Evolutionary conservation across 1,140 invertebrate species (phyloP).

Genomic region (Ooceraea biroi): DNA sequence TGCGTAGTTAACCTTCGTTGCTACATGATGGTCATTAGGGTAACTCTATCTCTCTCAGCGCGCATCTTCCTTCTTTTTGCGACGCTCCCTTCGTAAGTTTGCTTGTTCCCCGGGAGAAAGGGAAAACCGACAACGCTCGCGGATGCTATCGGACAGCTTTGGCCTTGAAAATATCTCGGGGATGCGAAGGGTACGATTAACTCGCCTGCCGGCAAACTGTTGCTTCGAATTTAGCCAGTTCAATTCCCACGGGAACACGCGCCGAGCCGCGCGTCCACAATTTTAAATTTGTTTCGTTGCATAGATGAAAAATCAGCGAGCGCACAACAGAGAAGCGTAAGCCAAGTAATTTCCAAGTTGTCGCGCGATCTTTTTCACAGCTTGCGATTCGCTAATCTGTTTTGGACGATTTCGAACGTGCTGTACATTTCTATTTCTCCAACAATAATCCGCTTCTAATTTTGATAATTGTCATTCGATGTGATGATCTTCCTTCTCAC

Average conservation of each 20-base stretch:
- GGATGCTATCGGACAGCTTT: slow-evolving; percentile 47
- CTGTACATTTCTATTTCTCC: background rate
- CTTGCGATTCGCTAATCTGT: background rate
- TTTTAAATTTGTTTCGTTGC: background rate
- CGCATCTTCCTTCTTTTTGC: slow-evolving; percentile 53
- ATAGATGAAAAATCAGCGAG: background rate
- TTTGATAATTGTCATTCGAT: too few species aligned
- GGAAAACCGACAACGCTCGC: slow-evolving; percentile 32
- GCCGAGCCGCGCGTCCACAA: background rate
- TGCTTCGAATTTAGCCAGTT: slow-evolving; percentile 49
- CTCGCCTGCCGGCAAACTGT: slow-evolving; percentile 54
- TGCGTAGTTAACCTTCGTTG: slow-evolving; percentile 61
- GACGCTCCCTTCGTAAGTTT: slow-evolving; percentile 12
- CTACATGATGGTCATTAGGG: slow-evolving; percentile 61
- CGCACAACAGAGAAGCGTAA: background rate
- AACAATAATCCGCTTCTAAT: background rate
- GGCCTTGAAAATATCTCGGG: slow-evolving; percentile 55
- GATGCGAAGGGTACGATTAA: slow-evolving; percentile 47
- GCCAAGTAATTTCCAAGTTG: background rate
- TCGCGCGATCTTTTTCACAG: background rate
- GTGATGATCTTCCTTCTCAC: too few species aligned
- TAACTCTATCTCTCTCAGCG: slow-evolving; percentile 33
- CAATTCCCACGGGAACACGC: background rate
- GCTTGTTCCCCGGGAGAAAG: slow-evolving; percentile 41
- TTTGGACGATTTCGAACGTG: background rate